These are phyloP conservation scores for Penaeus vannamei DNA, from an alignment of 1,140 invertebrate species.

Conservation along the genomic window DNA sequence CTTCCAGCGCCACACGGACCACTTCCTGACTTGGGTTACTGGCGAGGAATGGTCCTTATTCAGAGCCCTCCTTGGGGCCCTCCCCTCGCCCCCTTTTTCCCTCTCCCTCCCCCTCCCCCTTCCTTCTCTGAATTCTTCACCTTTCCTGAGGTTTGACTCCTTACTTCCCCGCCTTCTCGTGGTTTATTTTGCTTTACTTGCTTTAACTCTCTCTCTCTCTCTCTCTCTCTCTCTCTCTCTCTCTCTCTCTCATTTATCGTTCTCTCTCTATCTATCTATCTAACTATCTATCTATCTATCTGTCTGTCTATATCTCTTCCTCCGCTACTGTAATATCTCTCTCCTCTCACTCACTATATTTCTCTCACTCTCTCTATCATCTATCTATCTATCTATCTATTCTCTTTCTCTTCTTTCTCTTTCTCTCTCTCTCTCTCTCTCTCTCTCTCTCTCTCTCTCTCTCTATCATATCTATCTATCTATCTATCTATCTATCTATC, in stretches of 20 bases:
- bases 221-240: background rate
- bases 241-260: background rate
- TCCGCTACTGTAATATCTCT: background rate
- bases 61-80: background rate
- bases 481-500: too few relatives aligned
- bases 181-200: too few relatives aligned
- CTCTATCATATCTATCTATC: background rate
- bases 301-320: background rate
- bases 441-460: background rate
- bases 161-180: too few relatives aligned
- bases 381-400: background rate
- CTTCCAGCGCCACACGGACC: slow-evolving; percentile 21
- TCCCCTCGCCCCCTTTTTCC: background rate
- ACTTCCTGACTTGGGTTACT: slow-evolving; percentile 55
- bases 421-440: background rate
- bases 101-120: background rate
- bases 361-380: too few relatives aligned
- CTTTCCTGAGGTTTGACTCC: too few relatives aligned
- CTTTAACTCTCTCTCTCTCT: too few relatives aligned
- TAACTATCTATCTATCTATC: background rate
- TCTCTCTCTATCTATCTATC: background rate
- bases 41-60: slow-evolving; percentile 36
- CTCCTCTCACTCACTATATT: background rate
- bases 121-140: too few relatives aligned
- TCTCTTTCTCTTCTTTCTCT: background rate